These are phyloP conservation scores for Toxotes lorentzi DNA, from an alignment of 2,797 vertebrate genomes.

Conservation along the genomic window DNA sequence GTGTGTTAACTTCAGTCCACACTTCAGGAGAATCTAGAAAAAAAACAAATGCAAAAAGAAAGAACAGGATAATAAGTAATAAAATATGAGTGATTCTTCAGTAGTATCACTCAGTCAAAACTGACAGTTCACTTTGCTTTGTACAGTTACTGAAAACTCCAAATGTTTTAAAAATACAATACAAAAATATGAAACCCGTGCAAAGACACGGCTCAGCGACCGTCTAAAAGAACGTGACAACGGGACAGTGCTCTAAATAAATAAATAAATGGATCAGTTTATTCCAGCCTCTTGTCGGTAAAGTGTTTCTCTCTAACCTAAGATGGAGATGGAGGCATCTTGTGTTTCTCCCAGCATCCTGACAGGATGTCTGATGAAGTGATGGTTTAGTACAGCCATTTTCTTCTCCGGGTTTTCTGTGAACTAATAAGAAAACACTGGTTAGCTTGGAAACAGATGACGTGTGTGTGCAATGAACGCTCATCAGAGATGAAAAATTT, in stretches of 20 bases:
- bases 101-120: not conserved
- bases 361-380: slow-evolving; percentile 94
- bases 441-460: slow-evolving; percentile 12
- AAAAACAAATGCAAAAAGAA: not conserved
- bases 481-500: not conserved
- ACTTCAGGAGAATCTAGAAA: slow-evolving; percentile 84
- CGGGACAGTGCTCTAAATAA: not conserved
- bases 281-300: not conserved
- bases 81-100: not conserved
- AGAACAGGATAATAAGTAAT: not conserved
- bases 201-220: not conserved
- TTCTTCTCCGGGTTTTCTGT: slow-evolving; percentile 88
- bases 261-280: not conserved
- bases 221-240: not conserved
- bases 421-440: slow-evolving; percentile 84
- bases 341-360: slow-evolving; percentile 85
- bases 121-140: not conserved
- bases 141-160: not conserved
- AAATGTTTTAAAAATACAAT: not conserved
- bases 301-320: slow-evolving; percentile 82
- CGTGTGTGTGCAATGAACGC: not conserved
- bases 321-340: slow-evolving; percentile 81
- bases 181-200: not conserved
- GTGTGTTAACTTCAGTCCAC: slow-evolving; percentile 91
- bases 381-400: slow-evolving; percentile 90